phyloP scores from a whole-genome alignment of 2,888 invertebrate species.

The Aromia moschata region DNA sequence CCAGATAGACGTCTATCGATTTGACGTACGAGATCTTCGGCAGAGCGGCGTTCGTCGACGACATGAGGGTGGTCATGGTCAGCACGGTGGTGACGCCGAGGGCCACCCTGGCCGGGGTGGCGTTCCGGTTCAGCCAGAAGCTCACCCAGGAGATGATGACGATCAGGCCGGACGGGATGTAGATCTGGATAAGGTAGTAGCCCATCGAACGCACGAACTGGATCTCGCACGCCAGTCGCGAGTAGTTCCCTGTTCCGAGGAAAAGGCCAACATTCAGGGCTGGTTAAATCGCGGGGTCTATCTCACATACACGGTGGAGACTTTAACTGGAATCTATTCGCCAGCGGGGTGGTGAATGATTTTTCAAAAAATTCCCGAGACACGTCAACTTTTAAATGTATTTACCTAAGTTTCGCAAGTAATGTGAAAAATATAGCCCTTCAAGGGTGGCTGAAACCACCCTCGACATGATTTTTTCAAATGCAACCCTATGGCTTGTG shows the following conservation, averaged over 20 bases:
- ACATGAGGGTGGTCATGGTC: constrained; percentile 98
- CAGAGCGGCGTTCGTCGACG: constrained; percentile 93
- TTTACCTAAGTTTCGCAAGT: too few species aligned
- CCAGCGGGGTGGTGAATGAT: too few species aligned
- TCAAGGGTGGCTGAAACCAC: too few species aligned
- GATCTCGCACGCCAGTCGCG: constrained; percentile 94
- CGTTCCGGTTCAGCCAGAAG: constrained; percentile 95
- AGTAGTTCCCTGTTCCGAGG: constrained; percentile 84
- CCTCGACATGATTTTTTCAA: too few species aligned
- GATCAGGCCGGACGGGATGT: constrained; percentile 96
- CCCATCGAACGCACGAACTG: constrained; percentile 98
- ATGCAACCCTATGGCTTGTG: too few species aligned
- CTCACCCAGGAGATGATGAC: constrained; percentile 96
- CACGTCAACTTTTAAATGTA: too few species aligned
- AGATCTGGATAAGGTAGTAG: constrained; percentile 98
- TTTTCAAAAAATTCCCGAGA: too few species aligned
- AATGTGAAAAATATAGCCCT: too few species aligned
- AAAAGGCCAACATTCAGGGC: neutral
- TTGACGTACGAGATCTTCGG: constrained; percentile 99
- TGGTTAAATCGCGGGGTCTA: too few species aligned
- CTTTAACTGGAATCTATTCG: too few species aligned
- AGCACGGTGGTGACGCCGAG: constrained; percentile 95
- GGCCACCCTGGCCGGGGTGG: constrained; percentile 92
- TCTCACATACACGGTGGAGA: too few species aligned
- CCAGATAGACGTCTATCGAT: constrained; percentile 96